Evolutionary conservation across 2,113 vertebrate species (phyloP).

Genomic region (Clarias magur): DNA sequence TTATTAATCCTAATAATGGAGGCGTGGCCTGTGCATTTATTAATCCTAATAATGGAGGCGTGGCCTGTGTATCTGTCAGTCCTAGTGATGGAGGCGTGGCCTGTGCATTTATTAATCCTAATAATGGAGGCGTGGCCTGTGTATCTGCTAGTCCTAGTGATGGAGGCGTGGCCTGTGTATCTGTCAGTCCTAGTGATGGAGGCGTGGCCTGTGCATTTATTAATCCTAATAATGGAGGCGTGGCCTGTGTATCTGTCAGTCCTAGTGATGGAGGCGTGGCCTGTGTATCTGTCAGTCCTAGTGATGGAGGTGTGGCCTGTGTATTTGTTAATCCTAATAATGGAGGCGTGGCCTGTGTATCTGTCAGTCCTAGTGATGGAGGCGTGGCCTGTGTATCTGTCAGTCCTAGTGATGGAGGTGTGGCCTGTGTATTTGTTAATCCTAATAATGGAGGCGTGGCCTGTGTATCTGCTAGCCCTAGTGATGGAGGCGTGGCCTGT

Average conservation of each 20-base stretch:
- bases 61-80: background rate
- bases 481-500: background rate
- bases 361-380: background rate
- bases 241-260: background rate
- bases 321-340: too few species aligned
- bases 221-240: too few species aligned
- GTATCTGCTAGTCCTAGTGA: background rate
- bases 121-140: too few species aligned
- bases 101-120: too few species aligned
- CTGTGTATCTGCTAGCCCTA: background rate
- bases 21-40: background rate
- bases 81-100: background rate
- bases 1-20: background rate
- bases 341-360: background rate
- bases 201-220: too few species aligned
- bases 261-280: background rate
- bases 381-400: background rate
- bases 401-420: background rate
- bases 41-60: background rate
- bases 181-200: background rate
- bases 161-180: background rate
- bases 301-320: background rate
- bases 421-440: background rate
- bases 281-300: fast-evolving
- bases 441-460: too few species aligned